These are phyloP conservation scores for Hiodon tergisus DNA, from an alignment of 2,113 vertebrate genomes.

Conservation along the genomic window DNA sequence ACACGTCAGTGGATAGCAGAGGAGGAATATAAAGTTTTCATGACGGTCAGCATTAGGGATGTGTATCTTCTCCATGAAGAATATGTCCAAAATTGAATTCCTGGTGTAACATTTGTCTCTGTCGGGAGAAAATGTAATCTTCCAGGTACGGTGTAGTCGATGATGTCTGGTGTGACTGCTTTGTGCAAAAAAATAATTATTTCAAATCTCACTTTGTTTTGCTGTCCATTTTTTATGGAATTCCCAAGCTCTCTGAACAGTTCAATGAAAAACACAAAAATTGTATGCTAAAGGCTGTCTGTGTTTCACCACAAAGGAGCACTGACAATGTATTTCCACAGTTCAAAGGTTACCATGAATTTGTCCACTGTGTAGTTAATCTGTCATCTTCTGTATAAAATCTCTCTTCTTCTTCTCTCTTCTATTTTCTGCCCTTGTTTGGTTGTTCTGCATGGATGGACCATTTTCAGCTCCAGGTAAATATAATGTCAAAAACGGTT, in stretches of 20 bases:
- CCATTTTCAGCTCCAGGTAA: slow-evolving; percentile 24
- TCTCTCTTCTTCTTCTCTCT: neutral
- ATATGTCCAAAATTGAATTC: too few relatives aligned
- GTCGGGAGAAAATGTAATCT: too few relatives aligned
- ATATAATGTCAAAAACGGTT: neutral
- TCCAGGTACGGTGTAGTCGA: too few relatives aligned
- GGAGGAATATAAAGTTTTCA: too few relatives aligned
- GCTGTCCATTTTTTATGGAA: neutral
- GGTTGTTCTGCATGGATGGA: neutral
- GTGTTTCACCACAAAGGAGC: slow-evolving; percentile 30
- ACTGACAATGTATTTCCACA: too few relatives aligned
- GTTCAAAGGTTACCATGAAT: too few relatives aligned
- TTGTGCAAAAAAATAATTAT: too few relatives aligned
- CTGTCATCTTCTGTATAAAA: too few relatives aligned
- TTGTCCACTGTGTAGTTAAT: too few relatives aligned
- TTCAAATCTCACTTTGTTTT: neutral
- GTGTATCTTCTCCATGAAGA: too few relatives aligned
- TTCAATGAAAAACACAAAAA: neutral
- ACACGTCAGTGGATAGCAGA: neutral
- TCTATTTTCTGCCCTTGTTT: neutral
- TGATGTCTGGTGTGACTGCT: too few relatives aligned
- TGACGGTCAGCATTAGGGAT: too few relatives aligned
- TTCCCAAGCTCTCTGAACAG: slow-evolving; percentile 23
- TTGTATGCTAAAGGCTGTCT: slow-evolving; percentile 16
- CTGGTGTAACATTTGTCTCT: neutral